Conservation (phyloP, 2,113 vertebrate genomes). For the Prolemur simus region DNA sequence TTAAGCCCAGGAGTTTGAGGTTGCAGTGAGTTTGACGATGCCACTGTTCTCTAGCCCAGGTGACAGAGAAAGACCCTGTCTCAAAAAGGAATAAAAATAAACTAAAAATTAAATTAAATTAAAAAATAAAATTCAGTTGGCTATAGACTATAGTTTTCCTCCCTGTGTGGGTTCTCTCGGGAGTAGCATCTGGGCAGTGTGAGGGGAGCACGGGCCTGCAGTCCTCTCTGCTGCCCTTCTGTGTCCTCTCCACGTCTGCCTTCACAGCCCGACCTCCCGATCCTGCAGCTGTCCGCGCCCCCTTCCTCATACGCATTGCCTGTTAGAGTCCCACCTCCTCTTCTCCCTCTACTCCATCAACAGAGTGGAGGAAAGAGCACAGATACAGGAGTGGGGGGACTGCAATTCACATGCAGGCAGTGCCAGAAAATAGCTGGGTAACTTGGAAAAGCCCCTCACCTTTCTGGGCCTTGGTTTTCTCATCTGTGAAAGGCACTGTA, state of each 20-base stretch:
- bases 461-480: not conserved
- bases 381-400: not conserved
- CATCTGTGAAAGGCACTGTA: not conserved
- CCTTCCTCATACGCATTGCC: not conserved
- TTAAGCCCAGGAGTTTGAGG: too few relatives aligned
- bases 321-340: not conserved
- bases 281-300: not conserved
- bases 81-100: not conserved
- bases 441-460: not conserved
- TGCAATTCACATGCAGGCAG: not conserved
- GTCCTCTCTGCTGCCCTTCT: not conserved
- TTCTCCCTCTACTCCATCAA: not conserved
- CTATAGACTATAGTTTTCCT: not conserved
- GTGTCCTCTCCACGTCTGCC: not conserved
- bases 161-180: too few relatives aligned
- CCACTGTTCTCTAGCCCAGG: not conserved
- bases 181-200: not conserved
- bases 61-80: not conserved
- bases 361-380: not conserved
- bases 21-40: not conserved
- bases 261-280: not conserved
- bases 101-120: too few relatives aligned
- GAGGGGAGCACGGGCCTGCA: fast-evolving
- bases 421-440: not conserved
- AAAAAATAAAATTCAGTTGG: not conserved